Evolutionary conservation across 2,888 invertebrate species (phyloP).

Genomic region (Scaptomyza flava): DNA sequence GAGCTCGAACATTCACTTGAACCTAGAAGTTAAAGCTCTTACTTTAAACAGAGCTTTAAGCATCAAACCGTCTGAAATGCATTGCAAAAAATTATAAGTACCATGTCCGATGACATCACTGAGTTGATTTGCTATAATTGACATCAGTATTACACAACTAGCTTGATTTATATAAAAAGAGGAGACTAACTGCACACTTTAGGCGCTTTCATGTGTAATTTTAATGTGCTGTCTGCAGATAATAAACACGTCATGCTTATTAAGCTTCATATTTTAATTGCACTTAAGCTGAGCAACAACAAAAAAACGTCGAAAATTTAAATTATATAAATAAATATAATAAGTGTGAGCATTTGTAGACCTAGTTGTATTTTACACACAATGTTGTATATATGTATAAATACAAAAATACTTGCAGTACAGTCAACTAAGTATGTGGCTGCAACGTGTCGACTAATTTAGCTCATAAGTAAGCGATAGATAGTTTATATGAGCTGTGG

Average conservation of each 20-base stretch:
- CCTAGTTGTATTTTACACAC: not conserved
- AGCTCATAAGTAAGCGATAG: conserved; percentile 14
- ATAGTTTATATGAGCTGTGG: not conserved
- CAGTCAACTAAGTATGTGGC: conserved; percentile 2
- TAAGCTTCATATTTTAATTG: conserved; percentile 63
- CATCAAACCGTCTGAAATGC: conserved; percentile 11
- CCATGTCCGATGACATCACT: conserved; percentile 28
- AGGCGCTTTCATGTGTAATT: conserved; percentile 11
- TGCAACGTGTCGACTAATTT: conserved; percentile 4
- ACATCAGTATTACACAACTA: conserved; percentile 16
- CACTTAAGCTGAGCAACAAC: conserved; percentile 50
- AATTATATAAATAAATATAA: conserved; percentile 67
- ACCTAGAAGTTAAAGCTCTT: not conserved
- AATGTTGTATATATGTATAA: not conserved
- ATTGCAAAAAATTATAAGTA: conserved; percentile 9
- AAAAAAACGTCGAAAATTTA: conserved; percentile 60
- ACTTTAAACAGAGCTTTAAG: not conserved
- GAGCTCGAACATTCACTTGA: not conserved
- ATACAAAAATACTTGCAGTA: not conserved
- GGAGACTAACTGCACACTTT: conserved; percentile 2
- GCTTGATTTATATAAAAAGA: conserved; percentile 1
- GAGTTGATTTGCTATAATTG: conserved; percentile 13
- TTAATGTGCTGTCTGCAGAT: conserved; percentile 37
- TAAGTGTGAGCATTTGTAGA: conserved; percentile 25
- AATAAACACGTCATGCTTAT: conserved; percentile 62